Evolutionary conservation across 1,140 invertebrate species (phyloP).

Genomic region (Ditylenchus dipsaci): DNA sequence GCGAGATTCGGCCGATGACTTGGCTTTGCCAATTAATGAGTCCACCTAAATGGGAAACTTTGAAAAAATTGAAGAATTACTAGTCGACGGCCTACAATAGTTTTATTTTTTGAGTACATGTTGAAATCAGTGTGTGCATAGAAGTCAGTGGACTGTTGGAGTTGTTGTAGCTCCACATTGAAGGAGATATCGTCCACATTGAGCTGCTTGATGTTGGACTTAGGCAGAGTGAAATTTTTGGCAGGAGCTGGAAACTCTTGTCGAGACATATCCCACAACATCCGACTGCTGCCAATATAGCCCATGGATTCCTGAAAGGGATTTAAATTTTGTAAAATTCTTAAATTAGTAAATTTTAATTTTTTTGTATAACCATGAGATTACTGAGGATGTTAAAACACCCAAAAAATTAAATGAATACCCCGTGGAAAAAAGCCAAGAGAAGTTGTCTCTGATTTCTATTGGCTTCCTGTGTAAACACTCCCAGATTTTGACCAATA

Average conservation of each 20-base stretch:
- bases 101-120: constrained; percentile 24
- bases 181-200: constrained; percentile 20
- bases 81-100: constrained; percentile 16
- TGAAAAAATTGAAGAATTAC: not conserved
- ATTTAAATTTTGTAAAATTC: too few species aligned
- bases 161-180: constrained; percentile 40
- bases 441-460: constrained; percentile 31
- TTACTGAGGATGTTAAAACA: too few species aligned
- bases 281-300: constrained; percentile 47
- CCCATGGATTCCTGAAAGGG: constrained; percentile 42
- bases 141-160: constrained; percentile 21
- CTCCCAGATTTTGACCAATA: constrained; percentile 36
- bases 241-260: constrained; percentile 22
- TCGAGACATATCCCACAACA: constrained; percentile 37
- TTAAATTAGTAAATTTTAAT: too few species aligned
- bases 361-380: too few species aligned
- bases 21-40: constrained; percentile 6
- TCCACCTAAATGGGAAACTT: constrained; percentile 6
- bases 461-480: constrained; percentile 28
- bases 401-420: constrained; percentile 11
- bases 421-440: constrained; percentile 46
- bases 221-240: constrained; percentile 22
- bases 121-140: constrained; percentile 34
- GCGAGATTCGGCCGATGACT: not conserved
- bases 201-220: constrained; percentile 29